Conservation (phyloP, 1,140 invertebrate species). For the Drosophila guanche region DNA sequence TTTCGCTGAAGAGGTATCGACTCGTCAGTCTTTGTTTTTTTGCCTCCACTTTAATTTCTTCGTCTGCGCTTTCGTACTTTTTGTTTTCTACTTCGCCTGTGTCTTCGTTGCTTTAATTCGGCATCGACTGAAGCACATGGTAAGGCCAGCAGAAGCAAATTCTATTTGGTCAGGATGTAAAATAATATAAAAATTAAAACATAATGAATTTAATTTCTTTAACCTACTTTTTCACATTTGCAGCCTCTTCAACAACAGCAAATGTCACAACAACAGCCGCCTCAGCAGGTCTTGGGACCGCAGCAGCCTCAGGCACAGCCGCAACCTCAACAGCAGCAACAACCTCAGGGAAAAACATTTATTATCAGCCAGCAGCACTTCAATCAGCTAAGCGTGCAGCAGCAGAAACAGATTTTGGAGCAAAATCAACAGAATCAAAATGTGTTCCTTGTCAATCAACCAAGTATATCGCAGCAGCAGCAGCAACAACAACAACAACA, state of each 20-base stretch:
- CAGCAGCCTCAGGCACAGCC: conserved; percentile 45
- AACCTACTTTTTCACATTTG: neutral
- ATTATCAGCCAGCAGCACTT: conserved; percentile 85
- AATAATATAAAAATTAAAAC: neutral
- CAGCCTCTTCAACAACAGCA: conserved; percentile 53
- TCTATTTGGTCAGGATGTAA: too few species aligned
- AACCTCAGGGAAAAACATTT: conserved; percentile 67
- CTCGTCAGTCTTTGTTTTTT: too few species aligned
- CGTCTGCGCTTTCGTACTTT: too few species aligned
- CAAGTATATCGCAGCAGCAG: conserved; percentile 81
- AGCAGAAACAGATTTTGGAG: conserved; percentile 85
- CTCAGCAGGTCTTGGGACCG: conserved; percentile 42
- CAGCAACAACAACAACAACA: conserved; percentile 84
- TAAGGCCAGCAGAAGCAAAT: too few species aligned
- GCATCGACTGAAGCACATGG: too few species aligned
- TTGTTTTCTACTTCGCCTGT: too few species aligned
- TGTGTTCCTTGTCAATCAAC: conserved; percentile 79
- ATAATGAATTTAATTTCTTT: neutral
- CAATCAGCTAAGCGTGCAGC: conserved; percentile 85
- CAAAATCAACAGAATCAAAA: conserved; percentile 82
- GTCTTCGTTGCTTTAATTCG: too few species aligned
- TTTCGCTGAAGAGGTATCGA: too few species aligned
- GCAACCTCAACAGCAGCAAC: conserved; percentile 52
- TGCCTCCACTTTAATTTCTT: too few species aligned
- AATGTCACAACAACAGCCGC: conserved; percentile 47